phyloP scores from a whole-genome alignment of 1,140 invertebrate genomes.

The Asbolus verrucosus region DNA sequence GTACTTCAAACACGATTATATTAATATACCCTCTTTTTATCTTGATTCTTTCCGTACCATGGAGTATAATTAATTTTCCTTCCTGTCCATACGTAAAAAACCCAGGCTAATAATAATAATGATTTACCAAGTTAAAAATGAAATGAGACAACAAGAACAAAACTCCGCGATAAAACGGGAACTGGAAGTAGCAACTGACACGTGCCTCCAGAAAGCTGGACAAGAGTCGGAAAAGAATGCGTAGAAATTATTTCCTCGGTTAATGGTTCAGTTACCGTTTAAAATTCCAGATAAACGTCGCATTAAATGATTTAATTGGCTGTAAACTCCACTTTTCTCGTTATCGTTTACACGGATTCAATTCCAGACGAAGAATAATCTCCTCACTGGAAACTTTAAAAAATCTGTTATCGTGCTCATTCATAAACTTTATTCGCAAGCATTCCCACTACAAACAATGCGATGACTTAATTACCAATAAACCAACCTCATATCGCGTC shows the following conservation, averaged over 20 bases:
- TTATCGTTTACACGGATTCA: too few species aligned
- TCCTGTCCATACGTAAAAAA: neutral
- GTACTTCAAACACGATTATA: neutral
- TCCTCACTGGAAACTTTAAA: too few species aligned
- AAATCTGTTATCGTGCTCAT: too few species aligned
- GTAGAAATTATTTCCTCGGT: too few species aligned
- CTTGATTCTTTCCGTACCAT: neutral
- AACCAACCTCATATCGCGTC: too few species aligned
- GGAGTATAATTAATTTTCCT: conserved; percentile 6
- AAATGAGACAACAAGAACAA: conserved; percentile 4
- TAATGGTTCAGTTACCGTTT: neutral
- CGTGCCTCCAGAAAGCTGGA: conserved; percentile 5
- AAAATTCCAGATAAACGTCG: too few species aligned
- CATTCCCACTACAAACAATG: too few species aligned
- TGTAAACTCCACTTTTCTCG: neutral
- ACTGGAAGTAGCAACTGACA: neutral
- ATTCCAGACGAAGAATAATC: too few species aligned
- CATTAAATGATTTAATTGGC: conserved; percentile 10
- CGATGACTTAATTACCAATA: too few species aligned
- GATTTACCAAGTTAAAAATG: conserved; percentile 2
- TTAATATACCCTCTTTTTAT: too few species aligned
- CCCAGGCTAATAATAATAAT: conserved; percentile 10
- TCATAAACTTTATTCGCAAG: too few species aligned
- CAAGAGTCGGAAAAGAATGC: neutral
- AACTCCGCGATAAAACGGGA: neutral